These are phyloP conservation scores for Isichthys henryi DNA, from an alignment of 2,113 vertebrate species.

Conservation along the genomic window DNA sequence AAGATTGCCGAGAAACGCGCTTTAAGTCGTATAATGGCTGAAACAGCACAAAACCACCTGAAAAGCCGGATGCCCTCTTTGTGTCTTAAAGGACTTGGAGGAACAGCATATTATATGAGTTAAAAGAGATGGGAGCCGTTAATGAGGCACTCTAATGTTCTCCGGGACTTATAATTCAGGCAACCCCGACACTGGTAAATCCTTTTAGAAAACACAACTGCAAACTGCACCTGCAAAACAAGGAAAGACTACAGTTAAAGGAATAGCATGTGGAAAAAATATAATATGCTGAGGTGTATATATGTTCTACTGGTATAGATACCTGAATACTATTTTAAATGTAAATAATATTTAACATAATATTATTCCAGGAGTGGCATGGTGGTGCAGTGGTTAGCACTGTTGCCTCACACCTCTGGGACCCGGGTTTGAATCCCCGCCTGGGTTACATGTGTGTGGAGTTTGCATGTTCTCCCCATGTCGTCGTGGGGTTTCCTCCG, in stretches of 20 bases:
- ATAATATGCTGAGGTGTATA: neutral
- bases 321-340: neutral
- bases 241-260: neutral
- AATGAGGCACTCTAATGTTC: neutral
- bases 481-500: too few relatives aligned
- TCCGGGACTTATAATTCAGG: neutral
- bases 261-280: neutral
- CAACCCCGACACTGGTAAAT: neutral
- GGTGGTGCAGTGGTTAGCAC: too few relatives aligned
- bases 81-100: neutral
- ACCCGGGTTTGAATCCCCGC: too few relatives aligned
- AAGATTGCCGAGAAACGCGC: neutral
- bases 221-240: neutral
- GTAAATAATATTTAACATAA: neutral
- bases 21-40: neutral
- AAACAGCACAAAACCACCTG: neutral
- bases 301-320: neutral
- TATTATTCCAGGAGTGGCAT: too few relatives aligned
- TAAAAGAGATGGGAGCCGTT: neutral
- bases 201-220: neutral
- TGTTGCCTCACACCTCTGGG: too few relatives aligned
- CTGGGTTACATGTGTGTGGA: too few relatives aligned
- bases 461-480: too few relatives aligned
- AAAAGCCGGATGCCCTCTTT: neutral
- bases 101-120: neutral